Base-by-base conservation (phyloP, 2,888 invertebrate genomes). In the Drosophila picticornis region DNA sequence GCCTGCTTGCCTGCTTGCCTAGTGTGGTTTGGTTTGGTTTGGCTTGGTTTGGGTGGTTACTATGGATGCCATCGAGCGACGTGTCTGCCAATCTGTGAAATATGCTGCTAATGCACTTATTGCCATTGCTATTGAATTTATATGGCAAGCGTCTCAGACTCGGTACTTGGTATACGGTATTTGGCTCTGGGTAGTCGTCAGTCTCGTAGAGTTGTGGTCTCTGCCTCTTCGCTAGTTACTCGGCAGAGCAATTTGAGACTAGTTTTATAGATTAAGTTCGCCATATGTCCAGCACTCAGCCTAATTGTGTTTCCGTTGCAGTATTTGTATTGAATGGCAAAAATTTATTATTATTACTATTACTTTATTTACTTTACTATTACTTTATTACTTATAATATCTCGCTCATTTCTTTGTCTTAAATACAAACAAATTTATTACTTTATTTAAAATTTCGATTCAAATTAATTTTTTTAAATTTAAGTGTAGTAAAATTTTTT, bases 51-150 rank as follows among this genome's bases (percentile, higher is more conserved):
- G 36, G 36, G 22, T 53, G 68, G 61, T 56, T 66, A 55, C 75
- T 67, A 79, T 76, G 75, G 68, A 63, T 80, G 56, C 81, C 83
- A 70, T 75, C 77, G 74, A 73, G 83, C 81, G 75, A 88, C 88
- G 86, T 86, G 88, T 88, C 86, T 88, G 86, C 88, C 88, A 87
- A 87, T 87, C 86, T 87, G 86, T 87, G 84, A 87, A 87, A 87
- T 87, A 87, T 87, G 86, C 86, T 87, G 86, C 86, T 87, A 87
- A 87, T 87, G 88, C 88, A 87, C 86, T 87, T 87, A 87, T 87
- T 88, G 86, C 88, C 80, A 61, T 82, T 78, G 80, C 84, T 82
- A 87, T 87, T 86, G 86, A 87, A 87, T 86, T 86, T 87, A 86
- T 86, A 77, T 83, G 77, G 77, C 66, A 71, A 77, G 70, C 77